Conservation (phyloP, 2,797 vertebrate species). For the Merluccius polli region DNA sequence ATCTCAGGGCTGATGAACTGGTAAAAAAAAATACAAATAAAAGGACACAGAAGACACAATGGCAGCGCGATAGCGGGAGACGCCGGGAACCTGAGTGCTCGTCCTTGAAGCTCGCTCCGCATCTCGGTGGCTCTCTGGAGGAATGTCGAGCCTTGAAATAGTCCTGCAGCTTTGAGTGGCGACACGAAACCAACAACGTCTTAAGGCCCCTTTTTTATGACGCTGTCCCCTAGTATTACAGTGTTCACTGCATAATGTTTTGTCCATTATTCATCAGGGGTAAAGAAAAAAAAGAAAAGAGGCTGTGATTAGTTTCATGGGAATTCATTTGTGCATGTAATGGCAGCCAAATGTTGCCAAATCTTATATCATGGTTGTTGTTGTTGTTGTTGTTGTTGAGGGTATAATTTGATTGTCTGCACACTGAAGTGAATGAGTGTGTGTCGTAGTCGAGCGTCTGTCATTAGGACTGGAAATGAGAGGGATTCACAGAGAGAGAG, state of each 20-base stretch:
- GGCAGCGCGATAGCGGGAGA: no score
- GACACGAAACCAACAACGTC: no score
- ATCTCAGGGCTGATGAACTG: constrained; percentile 7
- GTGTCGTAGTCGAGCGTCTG: constrained; percentile 57
- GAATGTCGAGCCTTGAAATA: no score
- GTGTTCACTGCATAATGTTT: neutral
- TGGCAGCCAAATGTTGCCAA: constrained; percentile 36
- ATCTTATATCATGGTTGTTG: constrained; percentile 34
- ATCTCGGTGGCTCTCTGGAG: no score
- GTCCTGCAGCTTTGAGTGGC: no score
- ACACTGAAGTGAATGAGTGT: constrained; percentile 50
- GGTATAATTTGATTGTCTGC: constrained; percentile 58
- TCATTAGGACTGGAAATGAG: constrained; percentile 68
- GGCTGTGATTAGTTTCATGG: constrained; percentile 46
- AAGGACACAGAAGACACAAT: neutral
- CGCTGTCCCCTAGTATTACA: neutral
- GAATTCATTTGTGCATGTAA: constrained; percentile 47
- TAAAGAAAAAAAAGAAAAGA: constrained; percentile 30
- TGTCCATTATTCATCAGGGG: neutral
- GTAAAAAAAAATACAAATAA: no score
- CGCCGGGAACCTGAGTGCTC: no score
- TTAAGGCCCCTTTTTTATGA: no score
- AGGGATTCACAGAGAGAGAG: constrained; percentile 39
- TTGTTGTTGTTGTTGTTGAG: constrained; percentile 27
- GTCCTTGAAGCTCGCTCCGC: no score